Evolutionary conservation across 2,113 vertebrate species (phyloP), one percentile per base, ranked within the genome.

Genomic region (Ictalurus punctatus): DNA sequence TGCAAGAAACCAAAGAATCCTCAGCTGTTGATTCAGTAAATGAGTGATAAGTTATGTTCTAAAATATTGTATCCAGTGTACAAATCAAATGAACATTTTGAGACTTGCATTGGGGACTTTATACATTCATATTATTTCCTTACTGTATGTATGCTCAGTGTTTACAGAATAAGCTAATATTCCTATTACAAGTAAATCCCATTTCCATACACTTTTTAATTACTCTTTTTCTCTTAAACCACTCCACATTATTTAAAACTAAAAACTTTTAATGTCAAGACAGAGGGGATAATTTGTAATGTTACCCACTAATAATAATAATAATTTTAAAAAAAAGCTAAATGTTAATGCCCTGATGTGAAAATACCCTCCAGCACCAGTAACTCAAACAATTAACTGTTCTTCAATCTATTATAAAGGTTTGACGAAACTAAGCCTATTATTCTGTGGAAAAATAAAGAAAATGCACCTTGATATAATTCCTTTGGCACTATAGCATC

Each of bases 401-500:
- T 71, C 14, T 5, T 71, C 30, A 16, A 67, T 16, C 23, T 86
- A 86, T 90, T 89, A 83, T 83, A 73, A 76, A 65, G 30, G 23
- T 7, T 37, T 59, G 81, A 76, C 88, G 74, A 90, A 58, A 67
- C 30, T 34, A 58, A 74, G 56, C 10, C 81, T 89, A 90, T 1
- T 7, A 86, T 85, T n/a, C 27, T 88, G 63, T 69, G 48, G 56
- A 78, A 37, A 71, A 71, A 81, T 69, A 69, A 14, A 6, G 2
- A 54, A n/a, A 52, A n/a, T 7, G 23, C 4, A 86, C 82, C 82
- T 37, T 37, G 65, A 91, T 30, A 61, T 59, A 73, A 84, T 19
- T 84, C 78, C 34, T 89, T 88, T 13, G 86, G 65, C 0, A 58
- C 91, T 88, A 86, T 61, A 78, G 91, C 93, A 94, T 94, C 92